Percentiles rank a stretch among this genome's conserved stretches.
These are phyloP conservation scores for Centroberyx gerrardi DNA, from an alignment of 2,797 vertebrate species.

Conservation along the genomic window DNA sequence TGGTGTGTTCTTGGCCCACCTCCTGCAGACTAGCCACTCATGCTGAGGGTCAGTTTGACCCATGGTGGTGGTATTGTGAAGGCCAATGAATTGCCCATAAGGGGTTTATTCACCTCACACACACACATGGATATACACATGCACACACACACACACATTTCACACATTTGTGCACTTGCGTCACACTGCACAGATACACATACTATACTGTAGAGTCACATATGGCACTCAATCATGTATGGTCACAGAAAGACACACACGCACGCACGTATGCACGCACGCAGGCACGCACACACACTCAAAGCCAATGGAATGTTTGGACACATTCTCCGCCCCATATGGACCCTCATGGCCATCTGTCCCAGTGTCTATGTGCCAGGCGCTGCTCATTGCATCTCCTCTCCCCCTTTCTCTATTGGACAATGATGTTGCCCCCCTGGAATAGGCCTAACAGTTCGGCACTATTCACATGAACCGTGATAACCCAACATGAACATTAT, in stretches of 20 bases:
- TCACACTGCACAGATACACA: constrained; percentile 28
- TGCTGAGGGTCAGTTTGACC: constrained; percentile 74
- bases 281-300: constrained; percentile 31
- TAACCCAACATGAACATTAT: constrained; percentile 49
- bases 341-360: constrained; percentile 81
- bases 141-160: neutral
- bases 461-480: constrained; percentile 58
- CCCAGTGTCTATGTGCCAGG: constrained; percentile 69
- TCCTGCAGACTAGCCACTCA: constrained; percentile 47
- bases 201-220: constrained; percentile 41
- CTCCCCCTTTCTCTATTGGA: constrained; percentile 53
- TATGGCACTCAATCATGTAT: constrained; percentile 38
- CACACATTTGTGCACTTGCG: neutral
- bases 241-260: neutral
- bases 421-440: constrained; percentile 43
- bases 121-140: neutral
- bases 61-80: constrained; percentile 16
- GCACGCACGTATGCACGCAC: neutral
- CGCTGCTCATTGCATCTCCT: constrained; percentile 51
- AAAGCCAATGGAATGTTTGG: constrained; percentile 63
- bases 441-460: constrained; percentile 47
- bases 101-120: constrained; percentile 19
- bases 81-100: constrained; percentile 17
- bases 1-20: constrained; percentile 62
- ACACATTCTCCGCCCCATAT: constrained; percentile 70